Percentiles rank a stretch among this genome's conserved stretches.
Conservation (phyloP, 2,888 invertebrate species). For the Nemapogon koenigi region DNA sequence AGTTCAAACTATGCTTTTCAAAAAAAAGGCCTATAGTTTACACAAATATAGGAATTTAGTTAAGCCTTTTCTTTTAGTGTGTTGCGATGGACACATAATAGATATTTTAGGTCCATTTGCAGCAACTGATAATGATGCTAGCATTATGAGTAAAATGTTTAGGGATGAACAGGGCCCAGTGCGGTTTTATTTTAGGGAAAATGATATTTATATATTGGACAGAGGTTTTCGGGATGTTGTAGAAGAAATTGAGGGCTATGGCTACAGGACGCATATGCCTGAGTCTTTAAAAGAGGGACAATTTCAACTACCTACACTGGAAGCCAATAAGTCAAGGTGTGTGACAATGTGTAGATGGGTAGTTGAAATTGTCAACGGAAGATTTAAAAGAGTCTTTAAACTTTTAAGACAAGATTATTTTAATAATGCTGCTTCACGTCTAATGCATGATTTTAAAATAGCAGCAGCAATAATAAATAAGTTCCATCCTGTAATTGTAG, state of each 20-base stretch:
- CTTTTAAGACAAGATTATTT: constrained; percentile 14
- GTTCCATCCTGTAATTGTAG: constrained; percentile 5
- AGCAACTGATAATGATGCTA: constrained; percentile 16
- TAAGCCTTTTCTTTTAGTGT: constrained; percentile 19
- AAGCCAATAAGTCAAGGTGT: constrained; percentile 12
- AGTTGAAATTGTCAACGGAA: constrained; percentile 16
- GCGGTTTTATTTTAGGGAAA: constrained; percentile 6
- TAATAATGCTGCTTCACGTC: constrained; percentile 11
- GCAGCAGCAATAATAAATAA: constrained; percentile 17
- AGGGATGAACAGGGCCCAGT: constrained; percentile 5
- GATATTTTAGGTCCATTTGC: constrained; percentile 18
- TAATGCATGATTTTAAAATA: constrained; percentile 15
- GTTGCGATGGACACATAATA: constrained; percentile 18
- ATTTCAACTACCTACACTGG: constrained; percentile 5
- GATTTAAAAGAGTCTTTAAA: constrained; percentile 17
- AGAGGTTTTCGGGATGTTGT: constrained; percentile 10
- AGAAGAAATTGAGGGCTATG: background rate
- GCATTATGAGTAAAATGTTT: constrained; percentile 13
- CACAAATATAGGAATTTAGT: constrained; percentile 19
- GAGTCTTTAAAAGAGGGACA: background rate
- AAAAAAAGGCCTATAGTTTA: constrained; percentile 16
- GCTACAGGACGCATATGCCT: constrained; percentile 3
- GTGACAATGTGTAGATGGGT: constrained; percentile 18
- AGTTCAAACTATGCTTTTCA: constrained; percentile 15
- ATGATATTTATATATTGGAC: constrained; percentile 9